phyloP scores from a whole-genome alignment of 2,797 vertebrate genomes.

The Chaenodraco wilsoni region DNA sequence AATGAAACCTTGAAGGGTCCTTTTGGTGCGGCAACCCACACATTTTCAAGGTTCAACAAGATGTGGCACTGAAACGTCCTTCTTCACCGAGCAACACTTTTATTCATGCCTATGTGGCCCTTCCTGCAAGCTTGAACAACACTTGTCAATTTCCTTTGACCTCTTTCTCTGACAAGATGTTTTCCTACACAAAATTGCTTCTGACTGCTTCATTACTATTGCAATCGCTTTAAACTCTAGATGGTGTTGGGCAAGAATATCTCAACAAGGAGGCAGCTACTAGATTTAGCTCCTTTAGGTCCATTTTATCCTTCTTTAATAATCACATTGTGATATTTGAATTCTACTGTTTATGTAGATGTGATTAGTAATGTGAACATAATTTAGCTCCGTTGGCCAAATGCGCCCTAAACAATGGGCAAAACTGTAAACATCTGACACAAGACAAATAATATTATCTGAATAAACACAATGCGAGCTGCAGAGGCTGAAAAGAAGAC shows the following conservation, averaged over 20 bases:
- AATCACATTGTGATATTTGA: conserved; percentile 2
- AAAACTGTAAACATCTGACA: conserved; percentile 6
- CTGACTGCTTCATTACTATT: conserved; percentile 25
- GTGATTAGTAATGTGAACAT: neutral
- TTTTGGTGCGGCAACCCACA: conserved; percentile 25
- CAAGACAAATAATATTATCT: neutral
- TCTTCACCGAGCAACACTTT: conserved; percentile 26
- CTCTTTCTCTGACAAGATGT: conserved; percentile 20
- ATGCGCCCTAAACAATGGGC: neutral
- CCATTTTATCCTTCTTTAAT: neutral
- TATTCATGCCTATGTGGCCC: conserved; percentile 44
- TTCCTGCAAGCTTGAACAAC: conserved; percentile 31
- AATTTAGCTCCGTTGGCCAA: neutral
- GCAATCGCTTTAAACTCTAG: conserved; percentile 8
- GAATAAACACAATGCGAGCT: conserved; percentile 10
- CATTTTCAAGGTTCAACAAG: conserved; percentile 59
- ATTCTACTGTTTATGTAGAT: neutral
- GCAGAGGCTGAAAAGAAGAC: neutral
- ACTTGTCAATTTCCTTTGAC: conserved; percentile 45
- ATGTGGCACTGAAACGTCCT: conserved; percentile 32
- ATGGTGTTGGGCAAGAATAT: conserved; percentile 3
- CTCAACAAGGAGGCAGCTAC: neutral
- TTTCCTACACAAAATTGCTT: conserved; percentile 37
- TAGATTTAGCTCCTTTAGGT: conserved; percentile 5
- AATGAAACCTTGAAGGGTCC: conserved; percentile 9